A percentile compares a stretch with the other conserved stretches of the same genome.
These are phyloP conservation scores for Torymus aiolomorphi DNA, from an alignment of 2,888 invertebrate species.

Conservation along the genomic window DNA sequence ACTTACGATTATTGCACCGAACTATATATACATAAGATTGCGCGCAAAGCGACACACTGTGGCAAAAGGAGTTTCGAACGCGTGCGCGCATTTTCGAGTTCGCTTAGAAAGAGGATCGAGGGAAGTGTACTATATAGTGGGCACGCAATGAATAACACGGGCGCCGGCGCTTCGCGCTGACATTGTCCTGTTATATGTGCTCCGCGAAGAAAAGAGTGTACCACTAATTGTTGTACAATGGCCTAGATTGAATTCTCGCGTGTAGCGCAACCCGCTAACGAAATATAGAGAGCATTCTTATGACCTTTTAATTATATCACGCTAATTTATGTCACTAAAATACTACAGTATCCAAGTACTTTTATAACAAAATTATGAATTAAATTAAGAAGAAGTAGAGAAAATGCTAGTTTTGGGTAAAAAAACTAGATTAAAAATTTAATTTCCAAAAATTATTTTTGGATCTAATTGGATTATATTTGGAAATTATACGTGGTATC, in stretches of 20 bases:
- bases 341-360: too few relatives aligned
- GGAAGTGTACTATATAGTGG: not conserved
- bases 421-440: too few relatives aligned
- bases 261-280: not conserved
- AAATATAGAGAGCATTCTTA: not conserved
- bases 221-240: constrained; percentile 47
- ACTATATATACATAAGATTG: too few relatives aligned
- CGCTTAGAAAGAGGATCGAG: not conserved
- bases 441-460: too few relatives aligned
- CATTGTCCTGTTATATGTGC: constrained; percentile 32
- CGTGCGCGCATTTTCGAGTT: not conserved
- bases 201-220: constrained; percentile 41
- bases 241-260: constrained; percentile 2
- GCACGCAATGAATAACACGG: constrained; percentile 38
- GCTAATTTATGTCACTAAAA: too few relatives aligned
- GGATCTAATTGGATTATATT: too few relatives aligned
- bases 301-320: not conserved
- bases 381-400: too few relatives aligned
- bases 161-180: constrained; percentile 24
- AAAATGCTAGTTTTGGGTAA: too few relatives aligned
- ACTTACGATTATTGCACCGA: too few relatives aligned
- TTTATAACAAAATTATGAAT: too few relatives aligned
- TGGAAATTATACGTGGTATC: too few relatives aligned
- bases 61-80: not conserved
- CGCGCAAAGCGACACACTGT: too few relatives aligned